Base-by-base conservation (phyloP, 1,140 invertebrate genomes). In the Drosophila sturtevanti region DNA sequence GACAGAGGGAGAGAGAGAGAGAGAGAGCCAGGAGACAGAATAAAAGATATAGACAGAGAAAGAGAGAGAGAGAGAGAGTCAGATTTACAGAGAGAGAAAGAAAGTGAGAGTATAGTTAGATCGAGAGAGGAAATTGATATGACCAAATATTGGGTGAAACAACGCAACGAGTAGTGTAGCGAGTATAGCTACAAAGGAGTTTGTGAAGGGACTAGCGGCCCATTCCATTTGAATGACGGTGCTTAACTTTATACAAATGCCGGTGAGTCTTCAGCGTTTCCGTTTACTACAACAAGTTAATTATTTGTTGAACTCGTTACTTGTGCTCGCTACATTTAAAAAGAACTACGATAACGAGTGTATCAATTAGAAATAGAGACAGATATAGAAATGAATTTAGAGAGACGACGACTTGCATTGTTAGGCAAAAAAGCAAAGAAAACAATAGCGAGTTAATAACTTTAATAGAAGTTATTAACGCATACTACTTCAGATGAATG, bases 301-400 rank as follows among this genome's bases (percentile, higher is more conserved):
- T 52, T n/a, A 24, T 52, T 22, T 34, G 3, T 22, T 34, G 3
- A 31, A 55, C 52, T 68, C 37, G n/a, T 37, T 52, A 51, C n/a
- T 58, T 63, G 63, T 76, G 63, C 63, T 72, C 52, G 38, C 72
- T 74, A 74, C 61, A 61, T 48, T 48, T 35, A 44, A 64, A 10
- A 38, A 21, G 34, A 69, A 71, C 79, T 82, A 82, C 79, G 34
- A 59, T 76, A 63, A 55, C 65, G 38, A 70, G 66, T 59, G 63
- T 34, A 37, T 41, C 74, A 11, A 18, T 34, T 11, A 35, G n/a
- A 11, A 37, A 55, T 10, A 72, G 52, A 52, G 41, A 63, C 27
- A 44, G 37, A 24, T 9, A 24, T 9, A 58, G 24, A 58, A 35
- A 51, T 48, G 61, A 63, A 14, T 54, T 51, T n/a, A 31, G 11